Evolutionary conservation across 2,113 vertebrate genomes (phyloP).

Genomic region (Pteropus alecto): DNA sequence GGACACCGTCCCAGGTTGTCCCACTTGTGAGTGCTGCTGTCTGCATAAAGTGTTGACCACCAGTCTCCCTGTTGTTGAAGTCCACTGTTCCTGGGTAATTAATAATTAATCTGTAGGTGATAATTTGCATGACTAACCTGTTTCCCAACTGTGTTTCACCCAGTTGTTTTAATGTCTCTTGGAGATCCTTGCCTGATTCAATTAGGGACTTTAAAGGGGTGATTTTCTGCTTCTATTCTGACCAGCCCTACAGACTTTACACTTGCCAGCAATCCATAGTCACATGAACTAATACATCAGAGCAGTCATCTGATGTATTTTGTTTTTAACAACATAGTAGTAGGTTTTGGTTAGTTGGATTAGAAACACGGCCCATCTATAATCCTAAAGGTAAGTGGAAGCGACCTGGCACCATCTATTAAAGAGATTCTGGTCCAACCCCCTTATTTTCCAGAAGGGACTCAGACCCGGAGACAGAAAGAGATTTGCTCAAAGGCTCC

Average conservation of each 20-base stretch:
- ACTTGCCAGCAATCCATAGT: too few species aligned
- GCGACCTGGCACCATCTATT: neutral
- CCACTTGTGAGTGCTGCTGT: neutral
- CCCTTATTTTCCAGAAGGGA: neutral
- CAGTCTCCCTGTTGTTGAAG: neutral
- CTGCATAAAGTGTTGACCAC: neutral
- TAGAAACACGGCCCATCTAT: neutral
- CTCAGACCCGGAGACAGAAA: neutral
- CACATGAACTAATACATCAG: neutral
- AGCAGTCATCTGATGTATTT: neutral
- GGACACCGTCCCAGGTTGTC: neutral
- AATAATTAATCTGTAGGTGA: neutral
- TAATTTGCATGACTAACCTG: neutral
- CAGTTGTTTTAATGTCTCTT: neutral
- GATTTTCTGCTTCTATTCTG: neutral
- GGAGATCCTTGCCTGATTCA: neutral
- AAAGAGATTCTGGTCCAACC: neutral
- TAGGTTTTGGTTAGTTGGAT: neutral
- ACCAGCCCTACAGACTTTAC: too few species aligned
- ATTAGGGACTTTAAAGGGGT: neutral
- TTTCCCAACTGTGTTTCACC: neutral
- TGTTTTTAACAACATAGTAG: neutral
- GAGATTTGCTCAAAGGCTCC: neutral
- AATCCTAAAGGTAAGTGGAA: neutral
- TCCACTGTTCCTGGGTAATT: neutral